Percentiles rank a stretch among this genome's conserved stretches.
Conservation (phyloP, 2,113 vertebrate species). For the Lepidothrix coronata region DNA sequence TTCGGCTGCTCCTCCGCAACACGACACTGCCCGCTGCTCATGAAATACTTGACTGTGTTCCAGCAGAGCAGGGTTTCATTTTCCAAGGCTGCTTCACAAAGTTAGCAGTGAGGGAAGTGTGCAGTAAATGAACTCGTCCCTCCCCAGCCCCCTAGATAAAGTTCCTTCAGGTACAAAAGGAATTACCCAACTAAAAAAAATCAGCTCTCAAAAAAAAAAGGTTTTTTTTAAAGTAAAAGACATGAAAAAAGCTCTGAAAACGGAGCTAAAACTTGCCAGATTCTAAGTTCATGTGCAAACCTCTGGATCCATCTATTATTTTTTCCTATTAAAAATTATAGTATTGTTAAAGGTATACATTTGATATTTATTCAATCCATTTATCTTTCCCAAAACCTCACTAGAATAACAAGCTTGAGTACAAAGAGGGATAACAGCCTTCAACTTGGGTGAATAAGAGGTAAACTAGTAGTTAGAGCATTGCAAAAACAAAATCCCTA, state of each 20-base stretch:
- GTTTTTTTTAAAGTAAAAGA: background rate
- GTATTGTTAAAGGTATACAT: background rate
- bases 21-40: background rate
- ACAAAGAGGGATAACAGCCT: background rate
- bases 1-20: background rate
- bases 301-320: background rate
- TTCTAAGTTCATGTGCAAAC: background rate
- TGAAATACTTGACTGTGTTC: slow-evolving; percentile 13
- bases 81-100: background rate
- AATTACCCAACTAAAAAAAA: background rate
- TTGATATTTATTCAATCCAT: background rate
- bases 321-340: background rate
- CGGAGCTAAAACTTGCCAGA: background rate
- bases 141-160: background rate
- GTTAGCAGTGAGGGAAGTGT: background rate
- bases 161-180: background rate
- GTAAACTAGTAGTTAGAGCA: background rate
- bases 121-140: background rate
- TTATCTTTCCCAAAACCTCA: background rate
- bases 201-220: rapidly evolving
- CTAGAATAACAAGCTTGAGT: background rate
- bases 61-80: slow-evolving; percentile 34
- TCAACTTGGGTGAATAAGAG: background rate
- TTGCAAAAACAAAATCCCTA: background rate
- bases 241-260: background rate